Evolutionary conservation across 2,888 invertebrate species (phyloP).

Genomic region (Melieria omissa): DNA sequence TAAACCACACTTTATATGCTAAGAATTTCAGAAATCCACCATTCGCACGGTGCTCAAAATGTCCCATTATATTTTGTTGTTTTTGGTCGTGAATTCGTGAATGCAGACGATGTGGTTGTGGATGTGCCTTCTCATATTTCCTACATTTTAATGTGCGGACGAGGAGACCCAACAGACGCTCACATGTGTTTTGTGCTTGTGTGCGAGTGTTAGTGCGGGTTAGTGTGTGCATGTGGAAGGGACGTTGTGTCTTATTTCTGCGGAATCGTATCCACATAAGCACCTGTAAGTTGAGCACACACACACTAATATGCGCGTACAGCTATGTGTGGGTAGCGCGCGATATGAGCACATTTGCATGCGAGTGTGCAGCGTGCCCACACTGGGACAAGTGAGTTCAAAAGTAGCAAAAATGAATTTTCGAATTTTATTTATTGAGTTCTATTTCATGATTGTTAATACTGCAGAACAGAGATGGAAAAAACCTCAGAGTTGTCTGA

Average conservation of each 20-base stretch:
- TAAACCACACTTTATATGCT: too few species aligned
- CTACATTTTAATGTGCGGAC: not conserved
- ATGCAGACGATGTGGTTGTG: not conserved
- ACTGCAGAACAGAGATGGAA: too few species aligned
- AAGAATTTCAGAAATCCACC: too few species aligned
- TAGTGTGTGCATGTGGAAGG: not conserved
- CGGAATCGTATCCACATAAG: conserved; percentile 17
- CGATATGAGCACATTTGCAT: not conserved
- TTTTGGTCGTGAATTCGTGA: not conserved
- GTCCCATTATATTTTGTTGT: not conserved
- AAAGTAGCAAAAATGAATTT: too few species aligned
- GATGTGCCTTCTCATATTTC: not conserved
- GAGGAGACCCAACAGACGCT: too few species aligned
- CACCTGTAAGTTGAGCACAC: not conserved
- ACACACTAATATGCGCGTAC: not conserved
- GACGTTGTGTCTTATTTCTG: conserved; percentile 10
- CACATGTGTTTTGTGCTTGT: not conserved
- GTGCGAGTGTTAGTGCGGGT: not conserved
- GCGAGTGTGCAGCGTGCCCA: not conserved
- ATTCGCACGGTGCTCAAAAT: too few species aligned
- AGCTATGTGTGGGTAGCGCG: not conserved
- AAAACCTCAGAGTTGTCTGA: too few species aligned
- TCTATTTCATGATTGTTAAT: too few species aligned
- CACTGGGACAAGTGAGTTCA: not conserved
- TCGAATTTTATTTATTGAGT: too few species aligned